These are phyloP conservation scores for Spodoptera litura DNA, from an alignment of 1,140 invertebrate genomes.

Conservation along the genomic window DNA sequence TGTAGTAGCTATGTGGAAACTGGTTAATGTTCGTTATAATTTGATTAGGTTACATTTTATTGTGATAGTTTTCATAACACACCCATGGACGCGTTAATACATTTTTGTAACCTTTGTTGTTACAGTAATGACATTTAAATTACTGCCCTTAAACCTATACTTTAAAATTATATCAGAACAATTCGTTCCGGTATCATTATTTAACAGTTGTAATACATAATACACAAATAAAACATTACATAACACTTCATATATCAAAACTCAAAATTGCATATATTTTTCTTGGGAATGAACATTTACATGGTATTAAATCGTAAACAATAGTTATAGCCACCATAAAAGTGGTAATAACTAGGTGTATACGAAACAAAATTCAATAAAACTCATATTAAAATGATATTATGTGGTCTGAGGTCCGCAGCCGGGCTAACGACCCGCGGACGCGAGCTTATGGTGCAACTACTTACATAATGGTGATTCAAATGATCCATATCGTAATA, in stretches of 20 bases:
- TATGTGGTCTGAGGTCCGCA: conserved; percentile 6
- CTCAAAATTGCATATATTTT: conserved; percentile 7
- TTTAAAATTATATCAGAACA: neutral
- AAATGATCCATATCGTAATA: conserved; percentile 32
- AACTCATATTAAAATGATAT: conserved; percentile 16
- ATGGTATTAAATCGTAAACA: conserved; percentile 2
- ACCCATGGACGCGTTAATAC: too few species aligned
- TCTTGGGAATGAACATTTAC: neutral
- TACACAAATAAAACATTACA: conserved; percentile 15
- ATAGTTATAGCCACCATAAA: conserved; percentile 24
- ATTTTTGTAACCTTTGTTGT: too few species aligned
- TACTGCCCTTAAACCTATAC: neutral
- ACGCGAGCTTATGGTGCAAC: conserved; percentile 7
- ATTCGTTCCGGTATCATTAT: conserved; percentile 26
- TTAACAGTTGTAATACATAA: conserved; percentile 6
- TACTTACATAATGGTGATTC: conserved; percentile 26
- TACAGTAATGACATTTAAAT: neutral
- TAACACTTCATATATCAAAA: neutral
- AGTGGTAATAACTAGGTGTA: conserved; percentile 21
- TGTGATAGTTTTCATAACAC: too few species aligned
- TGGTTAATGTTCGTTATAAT: neutral
- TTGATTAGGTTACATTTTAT: conserved; percentile 3
- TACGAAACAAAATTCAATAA: conserved; percentile 23
- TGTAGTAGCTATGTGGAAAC: conserved; percentile 9
- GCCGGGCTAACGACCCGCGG: conserved; percentile 2